These are phyloP conservation scores for Liparis tanakae DNA, from an alignment of 2,797 vertebrate genomes.

Conservation along the genomic window DNA sequence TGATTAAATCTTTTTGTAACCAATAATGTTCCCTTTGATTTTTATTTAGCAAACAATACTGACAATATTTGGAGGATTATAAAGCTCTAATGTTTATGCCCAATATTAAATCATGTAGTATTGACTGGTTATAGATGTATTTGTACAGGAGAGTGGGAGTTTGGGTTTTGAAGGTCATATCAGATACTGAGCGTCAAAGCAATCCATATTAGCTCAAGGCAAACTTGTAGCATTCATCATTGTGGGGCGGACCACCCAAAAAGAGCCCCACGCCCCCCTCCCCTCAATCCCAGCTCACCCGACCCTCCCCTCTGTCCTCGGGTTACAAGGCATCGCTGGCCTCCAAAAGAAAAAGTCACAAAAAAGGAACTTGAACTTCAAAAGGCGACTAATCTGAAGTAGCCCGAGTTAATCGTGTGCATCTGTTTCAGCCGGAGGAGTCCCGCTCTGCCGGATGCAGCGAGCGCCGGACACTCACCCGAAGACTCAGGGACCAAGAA, in stretches of 20 bases:
- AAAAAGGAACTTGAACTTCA: conserved; percentile 82
- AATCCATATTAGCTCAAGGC: conserved; percentile 69
- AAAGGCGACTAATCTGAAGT: conserved; percentile 77
- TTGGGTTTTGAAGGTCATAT: conserved; percentile 36
- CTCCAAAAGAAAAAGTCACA: conserved; percentile 78
- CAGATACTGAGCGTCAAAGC: conserved; percentile 57
- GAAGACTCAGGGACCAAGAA: conserved; percentile 13
- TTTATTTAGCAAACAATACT: conserved; percentile 1
- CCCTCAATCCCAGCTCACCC: conserved; percentile 11
- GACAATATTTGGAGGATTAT: neutral
- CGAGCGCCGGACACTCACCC: conserved; percentile 5
- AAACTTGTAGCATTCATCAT: conserved; percentile 70
- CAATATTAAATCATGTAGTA: neutral
- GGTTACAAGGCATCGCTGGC: conserved; percentile 68
- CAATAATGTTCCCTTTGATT: neutral
- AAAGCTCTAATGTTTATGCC: conserved; percentile 6
- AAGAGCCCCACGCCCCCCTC: conserved; percentile 43
- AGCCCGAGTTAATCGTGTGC: conserved; percentile 77
- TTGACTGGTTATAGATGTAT: neutral
- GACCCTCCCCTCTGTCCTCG: conserved; percentile 57
- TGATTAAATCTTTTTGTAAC: neutral
- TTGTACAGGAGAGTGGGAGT: neutral
- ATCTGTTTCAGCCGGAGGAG: conserved; percentile 71
- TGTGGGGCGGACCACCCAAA: conserved; percentile 77
- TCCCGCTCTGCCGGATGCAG: conserved; percentile 39